Conservation (phyloP, 2,888 invertebrate genomes). For the Steromphala cineraria region DNA sequence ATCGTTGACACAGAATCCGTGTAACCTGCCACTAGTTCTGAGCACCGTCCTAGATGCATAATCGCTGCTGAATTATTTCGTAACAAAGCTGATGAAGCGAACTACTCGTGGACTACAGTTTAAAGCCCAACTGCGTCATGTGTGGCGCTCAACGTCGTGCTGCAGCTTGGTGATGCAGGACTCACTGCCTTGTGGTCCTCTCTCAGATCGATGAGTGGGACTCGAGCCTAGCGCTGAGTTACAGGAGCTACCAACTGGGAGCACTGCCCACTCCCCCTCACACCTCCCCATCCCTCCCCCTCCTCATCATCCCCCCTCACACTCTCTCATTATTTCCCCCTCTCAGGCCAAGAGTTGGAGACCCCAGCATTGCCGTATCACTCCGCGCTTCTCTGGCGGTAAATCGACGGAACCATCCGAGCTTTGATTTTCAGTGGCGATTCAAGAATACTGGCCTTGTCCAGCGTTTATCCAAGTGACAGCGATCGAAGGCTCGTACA, state of each 20-base stretch:
- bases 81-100: no score
- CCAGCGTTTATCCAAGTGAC: neutral
- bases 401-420: slow-evolving; percentile 2
- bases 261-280: neutral
- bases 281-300: neutral
- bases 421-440: slow-evolving; percentile 10
- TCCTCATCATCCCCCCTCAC: neutral
- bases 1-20: no score
- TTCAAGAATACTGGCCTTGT: neutral
- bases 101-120: no score
- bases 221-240: neutral
- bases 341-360: slow-evolving; percentile 8
- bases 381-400: neutral
- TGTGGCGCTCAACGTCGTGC: no score
- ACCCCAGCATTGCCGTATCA: neutral
- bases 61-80: no score
- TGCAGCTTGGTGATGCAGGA: no score
- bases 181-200: no score
- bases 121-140: no score
- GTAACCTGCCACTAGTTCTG: no score
- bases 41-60: no score
- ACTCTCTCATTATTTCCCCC: neutral
- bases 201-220: neutral
- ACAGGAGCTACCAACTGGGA: neutral
- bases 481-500: neutral